Evolutionary conservation across 2,113 vertebrate genomes (phyloP), one percentile per base, ranked within the genome.

Genomic region (Excalfactoria chinensis): DNA sequence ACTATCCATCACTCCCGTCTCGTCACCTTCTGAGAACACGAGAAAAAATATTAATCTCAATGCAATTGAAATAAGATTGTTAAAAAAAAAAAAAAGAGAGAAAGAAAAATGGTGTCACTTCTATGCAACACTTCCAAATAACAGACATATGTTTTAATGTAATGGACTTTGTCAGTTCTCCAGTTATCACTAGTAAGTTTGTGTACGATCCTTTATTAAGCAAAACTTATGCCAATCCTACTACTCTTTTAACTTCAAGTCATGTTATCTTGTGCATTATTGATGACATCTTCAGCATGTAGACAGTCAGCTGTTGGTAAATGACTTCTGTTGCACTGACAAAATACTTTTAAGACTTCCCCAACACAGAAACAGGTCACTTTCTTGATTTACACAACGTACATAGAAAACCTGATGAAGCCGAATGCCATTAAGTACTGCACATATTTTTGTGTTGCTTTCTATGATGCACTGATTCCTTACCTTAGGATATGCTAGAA

Each of bases 1-100:
- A 72, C 98, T 99, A 97, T 99, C 99, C 99, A 99, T 99, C 97
- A 99, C 99, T 28, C 99, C 99, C 0, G 98, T 99, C 97, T 99
- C 99, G 80, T 99, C 99, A 89, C 99, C 99, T 93, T 99, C 99
- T 99, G 98, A 22, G 74, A 96, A 90, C 8, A 89, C 87, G 43
- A 91, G 86, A 89, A 90, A 90, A 96, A 95, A 84, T 67, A 97
- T 94, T 93, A 78, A 96, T 84, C 71, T 93, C 83, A 82, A 63
- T 53, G 88, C 89, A 95, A 95, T 64, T 70, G 69, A 96, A 79
- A 92, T 90, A 92, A 93, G 81, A 71, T 66, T 80, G 90, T 1
- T 17, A 85, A 73, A 92, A 79, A 72, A 70, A 91, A 72, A 51
- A 43, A 59, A 81, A 71, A 82, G 68, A 72, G 90, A 72, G 80